phyloP scores from a whole-genome alignment of 1,140 invertebrate genomes.

The Drosophila santomea region DNA sequence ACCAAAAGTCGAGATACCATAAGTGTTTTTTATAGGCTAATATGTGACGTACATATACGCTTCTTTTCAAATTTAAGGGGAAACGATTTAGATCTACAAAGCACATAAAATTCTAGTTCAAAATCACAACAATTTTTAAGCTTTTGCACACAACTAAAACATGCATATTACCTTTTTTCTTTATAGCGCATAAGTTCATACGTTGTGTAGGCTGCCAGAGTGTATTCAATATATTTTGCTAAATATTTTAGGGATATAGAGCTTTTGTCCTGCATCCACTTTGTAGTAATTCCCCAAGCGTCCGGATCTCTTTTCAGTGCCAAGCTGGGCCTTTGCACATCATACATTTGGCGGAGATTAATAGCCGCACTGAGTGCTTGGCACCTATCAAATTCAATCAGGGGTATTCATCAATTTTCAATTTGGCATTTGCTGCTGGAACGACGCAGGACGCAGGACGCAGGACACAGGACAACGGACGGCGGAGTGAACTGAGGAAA shows the following conservation, averaged over 20 bases:
- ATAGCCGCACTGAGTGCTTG: slow-evolving; percentile 81
- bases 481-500: slow-evolving; percentile 1
- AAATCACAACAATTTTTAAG: too few relatives aligned
- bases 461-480: slow-evolving; percentile 3
- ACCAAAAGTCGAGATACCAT: slow-evolving; percentile 25
- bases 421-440: slow-evolving; percentile 67
- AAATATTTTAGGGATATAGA: neutral
- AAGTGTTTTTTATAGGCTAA: slow-evolving; percentile 13
- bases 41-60: neutral
- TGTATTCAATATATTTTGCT: too few relatives aligned
- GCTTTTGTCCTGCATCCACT: neutral
- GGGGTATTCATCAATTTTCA: slow-evolving; percentile 83
- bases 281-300: slow-evolving; percentile 1
- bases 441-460: neutral
- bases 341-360: slow-evolving; percentile 78
- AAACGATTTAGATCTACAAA: neutral
- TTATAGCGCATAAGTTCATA: too few relatives aligned
- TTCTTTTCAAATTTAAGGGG: neutral
- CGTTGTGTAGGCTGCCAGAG: too few relatives aligned
- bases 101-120: too few relatives aligned
- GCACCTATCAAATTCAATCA: slow-evolving; percentile 83
- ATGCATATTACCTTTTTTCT: too few relatives aligned
- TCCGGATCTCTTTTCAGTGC: neutral
- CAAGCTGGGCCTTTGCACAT: slow-evolving; percentile 32
- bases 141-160: too few relatives aligned